Evolutionary conservation across 2,797 vertebrate genomes (phyloP).

Genomic region (Lutjanus campechanus): DNA sequence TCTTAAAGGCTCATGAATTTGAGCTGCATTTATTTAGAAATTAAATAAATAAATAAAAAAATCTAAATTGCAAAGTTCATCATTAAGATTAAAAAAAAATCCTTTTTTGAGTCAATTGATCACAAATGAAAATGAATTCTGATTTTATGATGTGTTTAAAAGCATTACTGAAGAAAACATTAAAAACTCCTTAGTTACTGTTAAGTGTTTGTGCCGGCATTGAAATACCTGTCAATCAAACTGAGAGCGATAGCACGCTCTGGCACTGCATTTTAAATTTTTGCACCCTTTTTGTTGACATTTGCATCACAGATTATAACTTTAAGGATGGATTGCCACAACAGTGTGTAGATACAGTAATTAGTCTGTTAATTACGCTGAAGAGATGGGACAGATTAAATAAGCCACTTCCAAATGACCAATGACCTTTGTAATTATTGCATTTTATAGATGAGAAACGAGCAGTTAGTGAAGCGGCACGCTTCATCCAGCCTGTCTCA

Average conservation of each 20-base stretch:
- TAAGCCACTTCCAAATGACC: conserved; percentile 65
- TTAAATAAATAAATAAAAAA: background rate
- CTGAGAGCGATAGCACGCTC: background rate
- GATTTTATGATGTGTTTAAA: background rate
- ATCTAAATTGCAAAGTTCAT: background rate
- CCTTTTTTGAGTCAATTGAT: background rate
- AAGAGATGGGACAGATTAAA: conserved; percentile 71
- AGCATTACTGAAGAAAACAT: background rate
- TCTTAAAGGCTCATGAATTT: background rate
- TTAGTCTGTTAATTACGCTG: conserved; percentile 75
- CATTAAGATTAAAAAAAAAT: conserved; percentile 3
- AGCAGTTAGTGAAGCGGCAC: conserved; percentile 56
- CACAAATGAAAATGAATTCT: background rate
- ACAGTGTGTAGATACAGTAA: conserved; percentile 60
- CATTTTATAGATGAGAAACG: conserved; percentile 62
- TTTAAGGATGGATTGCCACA: conserved; percentile 51
- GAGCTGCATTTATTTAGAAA: background rate
- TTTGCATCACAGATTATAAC: conserved; percentile 32
- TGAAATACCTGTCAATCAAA: conserved; percentile 20
- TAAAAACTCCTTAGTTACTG: background rate
- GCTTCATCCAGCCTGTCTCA: conserved; percentile 47
- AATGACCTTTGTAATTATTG: conserved; percentile 74
- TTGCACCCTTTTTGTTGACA: conserved; percentile 36
- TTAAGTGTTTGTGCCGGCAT: background rate
- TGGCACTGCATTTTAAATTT: conserved; percentile 14